These are phyloP conservation scores for Larimichthys polyactis DNA, from an alignment of 2,113 vertebrate genomes.

Conservation along the genomic window DNA sequence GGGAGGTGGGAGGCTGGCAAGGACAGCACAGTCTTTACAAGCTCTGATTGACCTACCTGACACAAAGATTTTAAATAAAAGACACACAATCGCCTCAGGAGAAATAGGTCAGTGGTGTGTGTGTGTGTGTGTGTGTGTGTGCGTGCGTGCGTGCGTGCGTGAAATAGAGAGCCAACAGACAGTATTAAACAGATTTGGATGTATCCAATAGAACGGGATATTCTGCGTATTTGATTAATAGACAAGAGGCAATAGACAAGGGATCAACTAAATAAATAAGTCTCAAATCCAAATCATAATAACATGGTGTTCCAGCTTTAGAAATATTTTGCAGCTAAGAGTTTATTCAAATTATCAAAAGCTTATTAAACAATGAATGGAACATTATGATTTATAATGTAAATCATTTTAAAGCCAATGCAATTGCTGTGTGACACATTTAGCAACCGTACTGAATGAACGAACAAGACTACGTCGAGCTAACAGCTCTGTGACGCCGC, in stretches of 20 bases:
- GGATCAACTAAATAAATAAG: slow-evolving; percentile 5
- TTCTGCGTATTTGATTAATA: slow-evolving; percentile 16
- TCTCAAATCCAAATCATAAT: background rate
- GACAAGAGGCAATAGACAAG: background rate
- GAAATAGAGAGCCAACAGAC: background rate
- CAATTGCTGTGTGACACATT: background rate
- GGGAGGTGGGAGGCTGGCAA: background rate
- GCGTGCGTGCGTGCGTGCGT: slow-evolving; percentile 3
- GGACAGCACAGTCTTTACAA: slow-evolving; percentile 3
- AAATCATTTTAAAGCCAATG: background rate
- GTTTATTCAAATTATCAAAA: background rate
- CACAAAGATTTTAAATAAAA: slow-evolving; percentile 30
- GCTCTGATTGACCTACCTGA: slow-evolving; percentile 33
- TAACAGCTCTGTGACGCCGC: background rate
- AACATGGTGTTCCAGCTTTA: background rate
- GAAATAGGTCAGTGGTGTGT: slow-evolving; percentile 31
- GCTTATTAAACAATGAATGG: background rate
- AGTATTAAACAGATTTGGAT: background rate
- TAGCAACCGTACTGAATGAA: background rate
- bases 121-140: slow-evolving; percentile 8
- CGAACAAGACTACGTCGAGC: too few relatives aligned
- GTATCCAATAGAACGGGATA: background rate
- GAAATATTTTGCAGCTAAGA: background rate
- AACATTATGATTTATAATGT: background rate
- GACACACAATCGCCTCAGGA: slow-evolving; percentile 33